phyloP scores from a whole-genome alignment of 2,888 invertebrate genomes.

The Phaedon cochleariae region DNA sequence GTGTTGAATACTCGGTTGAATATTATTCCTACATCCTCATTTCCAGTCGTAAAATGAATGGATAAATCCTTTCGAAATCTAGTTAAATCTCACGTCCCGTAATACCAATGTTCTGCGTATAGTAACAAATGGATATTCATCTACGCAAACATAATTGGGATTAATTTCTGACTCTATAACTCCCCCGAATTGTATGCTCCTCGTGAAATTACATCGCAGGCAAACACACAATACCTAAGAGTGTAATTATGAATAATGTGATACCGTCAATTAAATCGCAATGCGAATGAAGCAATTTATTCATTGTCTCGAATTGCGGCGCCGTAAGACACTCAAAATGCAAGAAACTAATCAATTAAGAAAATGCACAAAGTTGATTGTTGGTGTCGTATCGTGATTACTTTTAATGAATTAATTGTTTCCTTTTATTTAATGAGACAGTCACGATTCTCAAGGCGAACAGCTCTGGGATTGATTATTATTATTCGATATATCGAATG shows the following conservation, averaged over 20 bases:
- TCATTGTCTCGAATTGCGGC: slow-evolving; percentile 4
- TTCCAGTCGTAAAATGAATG: too few relatives aligned
- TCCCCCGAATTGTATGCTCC: too few relatives aligned
- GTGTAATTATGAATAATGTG: slow-evolving; percentile 11
- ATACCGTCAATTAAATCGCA: slow-evolving; percentile 16
- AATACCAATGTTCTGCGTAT: too few relatives aligned
- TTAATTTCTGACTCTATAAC: too few relatives aligned
- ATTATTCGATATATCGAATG: slow-evolving; percentile 12
- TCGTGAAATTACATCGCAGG: too few relatives aligned
- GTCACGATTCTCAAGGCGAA: slow-evolving; percentile 14
- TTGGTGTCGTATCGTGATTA: neutral
- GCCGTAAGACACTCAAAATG: neutral
- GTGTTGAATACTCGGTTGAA: too few relatives aligned
- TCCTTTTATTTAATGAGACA: slow-evolving; percentile 5
- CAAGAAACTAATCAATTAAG: neutral
- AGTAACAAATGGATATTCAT: too few relatives aligned
- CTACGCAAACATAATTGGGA: too few relatives aligned
- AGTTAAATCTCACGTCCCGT: too few relatives aligned
- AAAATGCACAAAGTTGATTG: neutral
- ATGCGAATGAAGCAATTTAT: neutral
- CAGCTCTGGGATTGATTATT: neutral
- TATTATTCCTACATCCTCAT: too few relatives aligned
- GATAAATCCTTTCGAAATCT: too few relatives aligned
- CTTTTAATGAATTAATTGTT: slow-evolving; percentile 6
- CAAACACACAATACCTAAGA: neutral